These are phyloP conservation scores for Odocoileus hemionus DNA, from an alignment of 2,113 vertebrate genomes.

Conservation along the genomic window DNA sequence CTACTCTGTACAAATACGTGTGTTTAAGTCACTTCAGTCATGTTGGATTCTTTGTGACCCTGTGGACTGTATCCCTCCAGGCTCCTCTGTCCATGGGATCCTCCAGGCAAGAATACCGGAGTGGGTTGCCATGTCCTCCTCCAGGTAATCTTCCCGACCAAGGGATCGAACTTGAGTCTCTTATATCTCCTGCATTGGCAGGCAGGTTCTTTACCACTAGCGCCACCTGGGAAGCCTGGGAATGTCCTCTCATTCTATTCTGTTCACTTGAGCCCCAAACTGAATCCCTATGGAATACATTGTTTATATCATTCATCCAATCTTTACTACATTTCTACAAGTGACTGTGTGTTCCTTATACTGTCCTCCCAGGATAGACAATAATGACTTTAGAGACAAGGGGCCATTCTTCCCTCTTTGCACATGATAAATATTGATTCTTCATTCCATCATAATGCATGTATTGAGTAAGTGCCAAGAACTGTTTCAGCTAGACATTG, in stretches of 20 bases:
- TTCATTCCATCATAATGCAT: not conserved
- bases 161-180: not conserved
- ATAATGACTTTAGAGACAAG: not conserved
- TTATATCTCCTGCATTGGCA: not conserved
- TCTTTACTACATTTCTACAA: not conserved
- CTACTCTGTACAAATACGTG: not conserved
- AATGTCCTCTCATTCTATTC: not conserved
- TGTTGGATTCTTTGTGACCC: not conserved
- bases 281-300: not conserved
- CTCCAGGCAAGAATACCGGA: not conserved
- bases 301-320: not conserved
- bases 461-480: not conserved
- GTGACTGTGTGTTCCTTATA: not conserved
- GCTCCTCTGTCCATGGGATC: not conserved
- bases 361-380: not conserved
- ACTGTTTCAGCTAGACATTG: not conserved
- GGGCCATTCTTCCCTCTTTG: not conserved
- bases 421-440: constrained; percentile 44
- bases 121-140: not conserved
- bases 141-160: fast-evolving
- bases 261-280: not conserved
- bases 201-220: not conserved
- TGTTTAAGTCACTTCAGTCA: not conserved
- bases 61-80: not conserved
- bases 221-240: not conserved